Conservation (phyloP, 2,888 invertebrate genomes). For the Loripinus fragilis region DNA sequence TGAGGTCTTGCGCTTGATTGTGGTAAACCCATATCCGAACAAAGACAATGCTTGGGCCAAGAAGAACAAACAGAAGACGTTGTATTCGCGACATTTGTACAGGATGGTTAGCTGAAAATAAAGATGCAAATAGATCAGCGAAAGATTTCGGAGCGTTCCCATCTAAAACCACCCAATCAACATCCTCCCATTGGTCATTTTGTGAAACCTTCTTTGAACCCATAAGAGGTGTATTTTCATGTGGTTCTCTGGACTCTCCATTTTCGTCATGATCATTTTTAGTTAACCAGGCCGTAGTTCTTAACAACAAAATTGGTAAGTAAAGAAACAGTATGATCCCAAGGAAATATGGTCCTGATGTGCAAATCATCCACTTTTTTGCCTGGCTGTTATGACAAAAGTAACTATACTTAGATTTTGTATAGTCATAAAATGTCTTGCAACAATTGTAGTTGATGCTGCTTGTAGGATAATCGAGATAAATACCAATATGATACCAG, state of each 20-base stretch:
- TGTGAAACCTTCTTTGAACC: neutral
- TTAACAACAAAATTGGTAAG: neutral
- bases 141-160: neutral
- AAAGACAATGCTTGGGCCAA: neutral
- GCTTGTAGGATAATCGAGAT: slow-evolving; percentile 2
- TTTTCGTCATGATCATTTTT: neutral
- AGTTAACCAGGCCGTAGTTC: neutral
- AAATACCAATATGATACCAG: neutral
- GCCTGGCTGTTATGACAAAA: neutral
- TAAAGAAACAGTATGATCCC: slow-evolving; percentile 1
- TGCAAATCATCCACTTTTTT: slow-evolving; percentile 9
- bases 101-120: neutral
- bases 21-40: neutral
- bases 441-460: slow-evolving; percentile 16
- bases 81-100: neutral
- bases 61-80: neutral
- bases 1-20: neutral
- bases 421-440: neutral
- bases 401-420: neutral
- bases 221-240: neutral
- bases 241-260: neutral
- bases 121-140: neutral
- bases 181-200: neutral
- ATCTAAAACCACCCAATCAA: neutral
- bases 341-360: slow-evolving; percentile 1